phyloP scores from a whole-genome alignment of 2,888 invertebrate genomes.

The Caenorhabditis doughertyi region DNA sequence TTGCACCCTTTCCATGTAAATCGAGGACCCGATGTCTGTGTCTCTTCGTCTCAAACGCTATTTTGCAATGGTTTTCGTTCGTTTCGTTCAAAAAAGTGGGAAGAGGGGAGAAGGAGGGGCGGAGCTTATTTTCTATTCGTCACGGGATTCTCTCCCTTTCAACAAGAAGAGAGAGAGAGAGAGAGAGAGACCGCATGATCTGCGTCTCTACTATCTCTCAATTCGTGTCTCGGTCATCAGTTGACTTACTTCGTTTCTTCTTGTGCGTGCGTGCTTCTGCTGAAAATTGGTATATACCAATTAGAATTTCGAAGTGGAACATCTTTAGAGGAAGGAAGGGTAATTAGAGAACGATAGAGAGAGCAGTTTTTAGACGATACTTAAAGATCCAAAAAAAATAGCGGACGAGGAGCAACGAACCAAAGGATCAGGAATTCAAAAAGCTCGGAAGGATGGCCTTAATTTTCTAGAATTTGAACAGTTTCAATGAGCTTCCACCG shows the following conservation, averaged over 20 bases:
- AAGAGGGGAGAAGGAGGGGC: neutral
- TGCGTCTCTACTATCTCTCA: slow-evolving; percentile 9
- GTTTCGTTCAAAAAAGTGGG: neutral
- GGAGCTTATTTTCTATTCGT: slow-evolving; percentile 14
- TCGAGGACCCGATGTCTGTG: neutral
- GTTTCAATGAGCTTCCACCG: no score
- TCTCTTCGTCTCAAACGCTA: neutral
- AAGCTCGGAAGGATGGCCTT: no score
- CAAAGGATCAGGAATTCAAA: no score
- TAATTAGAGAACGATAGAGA: neutral
- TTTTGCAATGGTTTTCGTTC: no score
- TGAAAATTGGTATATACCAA: neutral
- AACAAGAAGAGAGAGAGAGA: slow-evolving; percentile 7
- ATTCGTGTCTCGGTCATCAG: slow-evolving; percentile 20
- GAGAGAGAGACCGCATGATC: slow-evolving; percentile 26
- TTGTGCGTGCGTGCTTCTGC: neutral
- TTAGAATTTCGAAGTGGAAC: neutral
- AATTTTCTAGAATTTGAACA: no score
- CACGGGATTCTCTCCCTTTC: neutral
- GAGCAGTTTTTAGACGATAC: neutral
- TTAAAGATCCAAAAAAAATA: neutral
- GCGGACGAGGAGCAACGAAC: no score
- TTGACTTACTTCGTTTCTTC: slow-evolving; percentile 14
- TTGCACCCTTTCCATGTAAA: slow-evolving; percentile 9
- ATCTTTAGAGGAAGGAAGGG: neutral